Conservation (phyloP, 92 coral and sea anemone genomes). For the Phenganax marumi region DNA sequence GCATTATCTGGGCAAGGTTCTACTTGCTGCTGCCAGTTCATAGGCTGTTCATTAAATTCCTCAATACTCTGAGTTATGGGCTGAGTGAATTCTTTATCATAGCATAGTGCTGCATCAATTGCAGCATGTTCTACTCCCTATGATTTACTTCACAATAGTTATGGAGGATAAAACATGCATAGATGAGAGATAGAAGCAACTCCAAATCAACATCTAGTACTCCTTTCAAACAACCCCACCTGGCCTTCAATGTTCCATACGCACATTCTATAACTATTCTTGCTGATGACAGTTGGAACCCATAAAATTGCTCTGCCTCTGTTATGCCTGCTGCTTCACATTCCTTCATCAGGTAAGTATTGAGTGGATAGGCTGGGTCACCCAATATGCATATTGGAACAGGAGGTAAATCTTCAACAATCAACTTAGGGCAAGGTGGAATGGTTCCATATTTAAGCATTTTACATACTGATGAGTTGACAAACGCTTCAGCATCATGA, state of each 20-base stretch:
- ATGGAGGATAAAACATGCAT: constrained; percentile 7
- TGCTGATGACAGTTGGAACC: constrained; percentile 51
- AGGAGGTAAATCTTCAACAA: constrained; percentile 27
- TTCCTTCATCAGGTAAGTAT: constrained; percentile 58
- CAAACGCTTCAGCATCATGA: constrained; percentile 50
- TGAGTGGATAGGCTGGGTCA: constrained; percentile 54
- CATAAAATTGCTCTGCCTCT: constrained; percentile 57
- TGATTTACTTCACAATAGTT: background rate
- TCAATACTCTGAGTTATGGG: background rate
- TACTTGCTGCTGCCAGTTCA: background rate
- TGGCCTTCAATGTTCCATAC: constrained; percentile 57
- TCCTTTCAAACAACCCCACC: constrained; percentile 53
- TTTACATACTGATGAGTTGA: constrained; percentile 41
- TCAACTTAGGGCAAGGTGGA: constrained; percentile 34
- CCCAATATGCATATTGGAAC: constrained; percentile 56
- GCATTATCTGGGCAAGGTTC: constrained; percentile 12
- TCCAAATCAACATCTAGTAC: constrained; percentile 16
- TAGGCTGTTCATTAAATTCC: background rate
- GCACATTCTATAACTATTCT: constrained; percentile 61
- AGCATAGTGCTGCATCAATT: too few species aligned
- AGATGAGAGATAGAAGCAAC: background rate
- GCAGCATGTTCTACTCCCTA: too few species aligned
- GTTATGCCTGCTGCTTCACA: constrained; percentile 56
- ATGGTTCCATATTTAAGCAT: constrained; percentile 46
- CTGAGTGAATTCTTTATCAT: background rate